Evolutionary conservation across 2,113 vertebrate species (phyloP).

Genomic region (Benitochromis conjunctus): DNA sequence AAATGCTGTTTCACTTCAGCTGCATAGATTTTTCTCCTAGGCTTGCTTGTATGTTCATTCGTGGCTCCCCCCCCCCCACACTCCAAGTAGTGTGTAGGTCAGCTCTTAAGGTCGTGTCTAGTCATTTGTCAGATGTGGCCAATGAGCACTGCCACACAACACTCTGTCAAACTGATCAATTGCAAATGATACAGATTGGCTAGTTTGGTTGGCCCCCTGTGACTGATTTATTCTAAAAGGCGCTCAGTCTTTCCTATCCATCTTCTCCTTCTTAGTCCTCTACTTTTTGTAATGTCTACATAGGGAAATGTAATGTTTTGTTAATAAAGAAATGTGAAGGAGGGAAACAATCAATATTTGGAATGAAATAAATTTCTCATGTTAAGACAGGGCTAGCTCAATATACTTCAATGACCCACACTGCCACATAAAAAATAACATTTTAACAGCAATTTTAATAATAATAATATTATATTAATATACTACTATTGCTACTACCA

Average conservation of each 20-base stretch:
- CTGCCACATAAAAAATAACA: not conserved
- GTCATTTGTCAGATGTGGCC: slow-evolving; percentile 69
- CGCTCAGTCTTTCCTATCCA: slow-evolving; percentile 35
- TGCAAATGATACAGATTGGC: slow-evolving; percentile 61
- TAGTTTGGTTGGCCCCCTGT: slow-evolving; percentile 42
- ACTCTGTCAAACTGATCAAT: slow-evolving; percentile 68
- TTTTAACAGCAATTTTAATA: not conserved
- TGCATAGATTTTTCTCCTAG: slow-evolving; percentile 60
- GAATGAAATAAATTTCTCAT: slow-evolving; percentile 13
- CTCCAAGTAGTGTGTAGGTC: slow-evolving; percentile 59
- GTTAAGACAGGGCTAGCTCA: not conserved
- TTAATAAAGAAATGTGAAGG: slow-evolving; percentile 20
- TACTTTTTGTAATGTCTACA: slow-evolving; percentile 36
- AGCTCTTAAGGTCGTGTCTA: slow-evolving; percentile 68
- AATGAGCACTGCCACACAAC: slow-evolving; percentile 25
- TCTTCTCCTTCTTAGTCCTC: not conserved
- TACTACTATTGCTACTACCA: not conserved
- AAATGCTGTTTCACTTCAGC: slow-evolving; percentile 60
- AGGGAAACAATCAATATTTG: slow-evolving; percentile 18
- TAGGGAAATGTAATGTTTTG: slow-evolving; percentile 39
- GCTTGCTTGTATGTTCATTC: slow-evolving; percentile 24
- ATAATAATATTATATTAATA: not conserved
- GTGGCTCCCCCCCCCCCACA: not conserved
- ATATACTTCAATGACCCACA: not conserved
- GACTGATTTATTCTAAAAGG: slow-evolving; percentile 52